These are phyloP conservation scores for Lepisosteus osseus DNA, from an alignment of 2,113 vertebrate species.

Conservation along the genomic window DNA sequence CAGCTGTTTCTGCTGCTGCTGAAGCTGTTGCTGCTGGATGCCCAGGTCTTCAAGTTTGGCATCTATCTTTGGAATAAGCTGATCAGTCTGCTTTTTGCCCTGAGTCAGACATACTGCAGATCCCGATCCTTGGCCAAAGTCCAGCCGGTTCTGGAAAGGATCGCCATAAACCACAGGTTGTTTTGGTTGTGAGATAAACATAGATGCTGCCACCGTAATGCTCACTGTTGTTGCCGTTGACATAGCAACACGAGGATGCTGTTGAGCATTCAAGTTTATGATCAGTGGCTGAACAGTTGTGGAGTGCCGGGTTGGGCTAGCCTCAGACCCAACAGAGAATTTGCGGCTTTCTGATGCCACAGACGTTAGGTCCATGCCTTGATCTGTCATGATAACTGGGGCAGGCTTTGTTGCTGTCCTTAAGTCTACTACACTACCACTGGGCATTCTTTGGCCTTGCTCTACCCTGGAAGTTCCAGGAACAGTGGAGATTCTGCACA, in stretches of 20 bases:
- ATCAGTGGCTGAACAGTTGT: slow-evolving; percentile 89
- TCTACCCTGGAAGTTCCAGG: slow-evolving; percentile 79
- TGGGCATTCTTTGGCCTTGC: slow-evolving; percentile 70
- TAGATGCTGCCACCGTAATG: slow-evolving; percentile 82
- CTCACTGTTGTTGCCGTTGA: slow-evolving; percentile 79
- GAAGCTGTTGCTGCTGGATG: slow-evolving; percentile 70
- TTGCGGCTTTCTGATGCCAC: slow-evolving; percentile 85
- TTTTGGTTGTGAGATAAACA: slow-evolving; percentile 85
- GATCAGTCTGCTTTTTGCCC: slow-evolving; percentile 69
- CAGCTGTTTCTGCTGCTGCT: slow-evolving; percentile 71
- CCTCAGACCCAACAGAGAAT: slow-evolving; percentile 84
- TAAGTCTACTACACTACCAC: slow-evolving; percentile 81
- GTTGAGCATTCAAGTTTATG: slow-evolving; percentile 94
- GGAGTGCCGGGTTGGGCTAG: slow-evolving; percentile 76
- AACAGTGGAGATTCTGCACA: slow-evolving; percentile 84
- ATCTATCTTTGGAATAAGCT: slow-evolving; percentile 67
- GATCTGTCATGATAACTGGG: slow-evolving; percentile 95
- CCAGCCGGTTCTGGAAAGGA: slow-evolving; percentile 87
- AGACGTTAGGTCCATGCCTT: slow-evolving; percentile 96
- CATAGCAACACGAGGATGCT: slow-evolving; percentile 79
- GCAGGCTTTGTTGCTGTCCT: slow-evolving; percentile 79
- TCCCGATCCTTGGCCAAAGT: slow-evolving; percentile 86
- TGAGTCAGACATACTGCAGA: slow-evolving; percentile 87
- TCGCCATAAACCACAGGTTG: slow-evolving; percentile 88
- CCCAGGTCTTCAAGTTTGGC: slow-evolving; percentile 76